Conservation (phyloP, 1,140 invertebrate species). For the Aphelinus certus region DNA sequence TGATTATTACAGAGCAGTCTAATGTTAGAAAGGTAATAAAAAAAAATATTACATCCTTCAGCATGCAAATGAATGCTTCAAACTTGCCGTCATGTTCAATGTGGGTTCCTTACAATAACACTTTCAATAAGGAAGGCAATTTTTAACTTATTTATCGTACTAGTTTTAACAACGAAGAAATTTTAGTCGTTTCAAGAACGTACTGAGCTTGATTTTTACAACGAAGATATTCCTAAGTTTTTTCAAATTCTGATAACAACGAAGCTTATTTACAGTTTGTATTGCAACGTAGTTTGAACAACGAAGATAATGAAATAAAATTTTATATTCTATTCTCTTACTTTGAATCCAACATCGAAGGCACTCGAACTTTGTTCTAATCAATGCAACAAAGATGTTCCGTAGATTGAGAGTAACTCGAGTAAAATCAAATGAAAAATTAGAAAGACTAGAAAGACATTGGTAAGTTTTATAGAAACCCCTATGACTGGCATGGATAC, state of each 20-base stretch:
- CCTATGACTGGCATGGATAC: constrained; percentile 29
- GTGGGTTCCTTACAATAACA: constrained; percentile 23
- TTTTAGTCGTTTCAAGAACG: constrained; percentile 4
- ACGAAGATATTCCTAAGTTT: constrained; percentile 28
- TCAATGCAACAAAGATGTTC: no score
- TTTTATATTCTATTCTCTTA: no score
- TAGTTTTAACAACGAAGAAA: constrained; percentile 29
- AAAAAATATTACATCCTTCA: constrained; percentile 31
- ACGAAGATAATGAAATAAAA: no score
- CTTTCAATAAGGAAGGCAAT: constrained; percentile 1
- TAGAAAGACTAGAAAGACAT: constrained; percentile 29
- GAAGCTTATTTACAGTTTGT: no score
- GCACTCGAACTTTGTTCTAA: no score
- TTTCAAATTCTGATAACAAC: not conserved
- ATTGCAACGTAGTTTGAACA: no score
- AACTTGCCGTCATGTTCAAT: constrained; percentile 24
- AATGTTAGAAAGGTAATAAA: constrained; percentile 42
- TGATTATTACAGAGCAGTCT: constrained; percentile 44
- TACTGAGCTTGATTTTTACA: constrained; percentile 15
- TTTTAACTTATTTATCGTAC: not conserved
- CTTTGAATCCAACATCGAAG: not conserved
- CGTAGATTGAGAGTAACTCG: no score
- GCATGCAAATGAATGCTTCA: constrained; percentile 44
- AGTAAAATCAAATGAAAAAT: no score
- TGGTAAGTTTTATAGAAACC: constrained; percentile 29